Evolutionary conservation across 2,888 invertebrate genomes (phyloP).

Genomic region (Microctonus aethiopoides): DNA sequence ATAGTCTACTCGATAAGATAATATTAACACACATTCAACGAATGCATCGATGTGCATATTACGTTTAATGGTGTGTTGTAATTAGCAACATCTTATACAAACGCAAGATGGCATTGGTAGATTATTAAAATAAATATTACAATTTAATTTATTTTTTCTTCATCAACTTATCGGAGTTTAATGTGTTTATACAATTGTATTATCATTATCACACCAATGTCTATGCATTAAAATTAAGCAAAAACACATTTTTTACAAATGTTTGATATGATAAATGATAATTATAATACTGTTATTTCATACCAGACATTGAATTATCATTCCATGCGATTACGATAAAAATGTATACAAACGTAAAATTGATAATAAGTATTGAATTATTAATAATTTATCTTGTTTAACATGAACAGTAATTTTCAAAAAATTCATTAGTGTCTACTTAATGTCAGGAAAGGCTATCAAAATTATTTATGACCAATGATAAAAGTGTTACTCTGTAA

Average conservation of each 20-base stretch:
- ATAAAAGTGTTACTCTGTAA: constrained; percentile 9
- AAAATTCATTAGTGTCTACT: constrained; percentile 32
- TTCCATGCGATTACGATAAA: background rate
- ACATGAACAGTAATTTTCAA: constrained; percentile 9
- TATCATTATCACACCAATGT: background rate
- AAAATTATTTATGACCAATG: constrained; percentile 22
- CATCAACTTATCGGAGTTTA: background rate
- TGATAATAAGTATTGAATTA: constrained; percentile 6
- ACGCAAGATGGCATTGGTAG: background rate
- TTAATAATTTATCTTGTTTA: constrained; percentile 2
- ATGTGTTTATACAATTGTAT: background rate
- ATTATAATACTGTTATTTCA: background rate
- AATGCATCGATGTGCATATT: background rate
- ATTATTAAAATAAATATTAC: constrained; percentile 20
- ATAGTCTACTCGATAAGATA: background rate
- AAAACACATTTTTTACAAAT: background rate
- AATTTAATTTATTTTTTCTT: background rate
- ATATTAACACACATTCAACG: background rate
- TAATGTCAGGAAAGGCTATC: constrained; percentile 10
- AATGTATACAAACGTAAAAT: background rate
- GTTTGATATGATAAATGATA: background rate
- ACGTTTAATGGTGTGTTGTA: background rate
- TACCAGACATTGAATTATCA: background rate
- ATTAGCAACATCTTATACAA: constrained; percentile 7
- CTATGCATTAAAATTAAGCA: background rate